phyloP scores from a whole-genome alignment of 2,888 invertebrate species.

The Xestia ashworthii region DNA sequence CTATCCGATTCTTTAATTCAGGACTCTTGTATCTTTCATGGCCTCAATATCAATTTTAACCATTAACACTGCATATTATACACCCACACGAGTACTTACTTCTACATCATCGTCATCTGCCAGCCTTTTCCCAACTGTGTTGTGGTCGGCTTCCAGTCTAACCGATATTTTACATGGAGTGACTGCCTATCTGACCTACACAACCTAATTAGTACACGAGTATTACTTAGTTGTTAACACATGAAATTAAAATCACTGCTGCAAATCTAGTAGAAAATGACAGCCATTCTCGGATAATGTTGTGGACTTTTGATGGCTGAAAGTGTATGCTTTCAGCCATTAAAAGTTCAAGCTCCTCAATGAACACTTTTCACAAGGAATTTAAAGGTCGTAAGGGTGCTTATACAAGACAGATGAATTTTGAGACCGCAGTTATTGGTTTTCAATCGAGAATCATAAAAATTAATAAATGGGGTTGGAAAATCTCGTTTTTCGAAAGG shows the following conservation, averaged over 20 bases:
- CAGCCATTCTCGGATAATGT: neutral
- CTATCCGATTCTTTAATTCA: neutral
- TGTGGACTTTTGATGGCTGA: neutral
- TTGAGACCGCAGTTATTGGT: neutral
- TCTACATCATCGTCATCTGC: no score
- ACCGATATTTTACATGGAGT: no score
- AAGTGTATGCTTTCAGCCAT: no score
- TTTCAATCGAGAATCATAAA: neutral
- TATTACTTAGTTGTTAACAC: neutral
- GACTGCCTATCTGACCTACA: no score
- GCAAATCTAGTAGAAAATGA: neutral
- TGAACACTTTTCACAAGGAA: neutral
- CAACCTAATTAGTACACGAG: neutral
- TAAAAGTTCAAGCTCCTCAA: neutral
- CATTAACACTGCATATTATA: neutral
- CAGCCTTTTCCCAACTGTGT: no score
- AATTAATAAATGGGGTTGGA: no score
- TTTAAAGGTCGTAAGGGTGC: no score
- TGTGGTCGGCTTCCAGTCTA: no score
- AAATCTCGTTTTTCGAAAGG: no score
- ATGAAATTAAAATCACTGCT: neutral
- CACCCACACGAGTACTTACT: neutral
- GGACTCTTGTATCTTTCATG: neutral
- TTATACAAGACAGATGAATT: neutral
- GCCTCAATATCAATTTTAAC: neutral